Percentiles rank a stretch among this genome's conserved stretches.
Conservation (phyloP, 2,888 invertebrate genomes). For the Caprella mutica region DNA sequence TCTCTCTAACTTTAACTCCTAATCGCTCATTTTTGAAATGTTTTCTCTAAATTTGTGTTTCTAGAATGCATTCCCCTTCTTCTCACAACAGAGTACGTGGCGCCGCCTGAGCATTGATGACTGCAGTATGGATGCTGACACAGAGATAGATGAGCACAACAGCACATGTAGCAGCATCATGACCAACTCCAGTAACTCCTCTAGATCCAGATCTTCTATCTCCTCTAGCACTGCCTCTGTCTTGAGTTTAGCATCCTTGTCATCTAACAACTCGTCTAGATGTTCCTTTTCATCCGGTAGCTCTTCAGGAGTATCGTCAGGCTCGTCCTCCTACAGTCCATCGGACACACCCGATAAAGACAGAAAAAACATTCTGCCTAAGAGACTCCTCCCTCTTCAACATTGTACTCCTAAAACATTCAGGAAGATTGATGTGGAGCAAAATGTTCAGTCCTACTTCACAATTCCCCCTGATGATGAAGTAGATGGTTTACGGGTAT, state of each 20-base stretch:
- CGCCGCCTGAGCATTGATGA: slow-evolving; percentile 20
- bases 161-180: slow-evolving; percentile 10
- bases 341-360: slow-evolving; percentile 6
- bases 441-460: slow-evolving; percentile 9
- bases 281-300: slow-evolving; percentile 6
- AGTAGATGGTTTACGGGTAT: too few relatives aligned
- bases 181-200: slow-evolving; percentile 2
- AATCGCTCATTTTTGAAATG: too few relatives aligned
- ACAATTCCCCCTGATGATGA: slow-evolving; percentile 1
- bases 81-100: slow-evolving; percentile 19
- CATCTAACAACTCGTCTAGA: slow-evolving; percentile 3
- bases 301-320: slow-evolving; percentile 7
- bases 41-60: too few relatives aligned
- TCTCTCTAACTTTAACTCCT: too few relatives aligned
- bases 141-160: slow-evolving; percentile 13
- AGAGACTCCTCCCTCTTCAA: neutral
- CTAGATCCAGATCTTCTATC: slow-evolving; percentile 5
- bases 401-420: neutral
- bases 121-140: slow-evolving; percentile 16
- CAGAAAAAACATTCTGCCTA: neutral
- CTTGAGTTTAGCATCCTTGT: neutral
- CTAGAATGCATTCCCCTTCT: neutral
- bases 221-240: slow-evolving; percentile 4
- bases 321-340: slow-evolving; percentile 1
- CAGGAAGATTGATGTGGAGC: neutral